Conservation (phyloP, 2,888 invertebrate species). For the Desoria tigrina region DNA sequence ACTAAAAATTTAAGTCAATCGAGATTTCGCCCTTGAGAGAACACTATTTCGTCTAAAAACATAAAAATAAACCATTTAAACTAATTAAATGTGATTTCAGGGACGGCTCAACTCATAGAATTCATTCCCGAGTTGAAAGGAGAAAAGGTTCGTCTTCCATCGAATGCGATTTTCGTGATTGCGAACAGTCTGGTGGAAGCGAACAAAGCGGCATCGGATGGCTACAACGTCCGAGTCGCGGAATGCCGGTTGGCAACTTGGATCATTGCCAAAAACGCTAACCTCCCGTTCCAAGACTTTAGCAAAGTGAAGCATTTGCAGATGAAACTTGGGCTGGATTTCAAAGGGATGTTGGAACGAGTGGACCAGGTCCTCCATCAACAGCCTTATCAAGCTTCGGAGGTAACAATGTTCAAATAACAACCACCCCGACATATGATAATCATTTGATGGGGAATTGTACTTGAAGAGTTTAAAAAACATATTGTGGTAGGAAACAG, state of each 20-base stretch:
- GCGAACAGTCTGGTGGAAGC: conserved; percentile 84
- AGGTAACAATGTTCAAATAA: conserved; percentile 61
- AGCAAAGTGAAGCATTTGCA: conserved; percentile 75
- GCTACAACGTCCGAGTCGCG: conserved; percentile 86
- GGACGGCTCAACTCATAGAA: conserved; percentile 87
- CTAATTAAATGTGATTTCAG: conserved; percentile 56
- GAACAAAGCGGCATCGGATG: conserved; percentile 88
- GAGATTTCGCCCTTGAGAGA: too few relatives aligned
- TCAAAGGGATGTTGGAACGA: conserved; percentile 67
- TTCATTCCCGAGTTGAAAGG: conserved; percentile 80
- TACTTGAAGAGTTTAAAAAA: too few relatives aligned
- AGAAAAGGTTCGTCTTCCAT: conserved; percentile 75
- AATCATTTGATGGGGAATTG: too few relatives aligned
- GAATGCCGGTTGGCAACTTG: conserved; percentile 91
- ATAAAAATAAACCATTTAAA: neutral
- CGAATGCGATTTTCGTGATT: conserved; percentile 84
- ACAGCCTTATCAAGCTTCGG: conserved; percentile 68
- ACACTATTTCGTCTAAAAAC: too few relatives aligned
- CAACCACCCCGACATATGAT: too few relatives aligned
- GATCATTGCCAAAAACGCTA: conserved; percentile 67
- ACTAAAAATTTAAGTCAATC: too few relatives aligned
- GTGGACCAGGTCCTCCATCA: conserved; percentile 67
- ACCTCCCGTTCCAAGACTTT: conserved; percentile 67
- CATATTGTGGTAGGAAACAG: too few relatives aligned
- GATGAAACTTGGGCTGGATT: conserved; percentile 63